Conservation (phyloP, 2,113 vertebrate genomes). For the Hiodon tergisus region DNA sequence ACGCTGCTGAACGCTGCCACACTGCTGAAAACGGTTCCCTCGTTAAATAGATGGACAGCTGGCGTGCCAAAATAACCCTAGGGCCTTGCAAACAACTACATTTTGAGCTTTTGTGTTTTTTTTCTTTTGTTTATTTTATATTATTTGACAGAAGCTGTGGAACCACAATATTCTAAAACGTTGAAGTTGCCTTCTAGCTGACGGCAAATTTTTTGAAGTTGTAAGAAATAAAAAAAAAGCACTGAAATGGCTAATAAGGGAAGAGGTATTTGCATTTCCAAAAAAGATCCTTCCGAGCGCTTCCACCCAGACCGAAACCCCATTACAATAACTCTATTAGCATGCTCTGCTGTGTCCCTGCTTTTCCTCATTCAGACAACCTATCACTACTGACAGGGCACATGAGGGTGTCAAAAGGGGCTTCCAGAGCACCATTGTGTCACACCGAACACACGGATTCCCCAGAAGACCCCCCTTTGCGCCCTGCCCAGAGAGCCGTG, state of each 20-base stretch:
- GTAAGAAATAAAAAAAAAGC: neutral
- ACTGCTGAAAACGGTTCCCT: conserved; percentile 18
- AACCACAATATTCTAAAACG: conserved; percentile 17
- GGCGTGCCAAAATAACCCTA: neutral
- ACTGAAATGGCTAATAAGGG: conserved; percentile 15
- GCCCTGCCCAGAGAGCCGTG: too few species aligned
- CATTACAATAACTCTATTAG: conserved; percentile 59
- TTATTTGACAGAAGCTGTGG: too few species aligned
- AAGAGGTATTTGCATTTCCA: conserved; percentile 25
- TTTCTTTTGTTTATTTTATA: too few species aligned
- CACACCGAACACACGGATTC: conserved; percentile 33
- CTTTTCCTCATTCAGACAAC: conserved; percentile 55
- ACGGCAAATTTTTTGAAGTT: neutral
- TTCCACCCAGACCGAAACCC: conserved; percentile 41
- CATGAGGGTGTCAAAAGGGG: conserved; percentile 51
- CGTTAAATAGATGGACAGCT: neutral
- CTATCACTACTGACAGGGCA: conserved; percentile 54
- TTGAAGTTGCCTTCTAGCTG: too few species aligned
- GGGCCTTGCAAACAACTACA: too few species aligned
- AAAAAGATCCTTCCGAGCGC: conserved; percentile 22
- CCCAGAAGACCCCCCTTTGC: neutral
- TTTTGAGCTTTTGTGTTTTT: too few species aligned
- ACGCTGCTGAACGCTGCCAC: conserved; percentile 24
- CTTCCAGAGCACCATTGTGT: conserved; percentile 55
- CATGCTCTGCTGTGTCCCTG: conserved; percentile 57